phyloP scores from a whole-genome alignment of 2,113 vertebrate species.

The Etia nguti region DNA sequence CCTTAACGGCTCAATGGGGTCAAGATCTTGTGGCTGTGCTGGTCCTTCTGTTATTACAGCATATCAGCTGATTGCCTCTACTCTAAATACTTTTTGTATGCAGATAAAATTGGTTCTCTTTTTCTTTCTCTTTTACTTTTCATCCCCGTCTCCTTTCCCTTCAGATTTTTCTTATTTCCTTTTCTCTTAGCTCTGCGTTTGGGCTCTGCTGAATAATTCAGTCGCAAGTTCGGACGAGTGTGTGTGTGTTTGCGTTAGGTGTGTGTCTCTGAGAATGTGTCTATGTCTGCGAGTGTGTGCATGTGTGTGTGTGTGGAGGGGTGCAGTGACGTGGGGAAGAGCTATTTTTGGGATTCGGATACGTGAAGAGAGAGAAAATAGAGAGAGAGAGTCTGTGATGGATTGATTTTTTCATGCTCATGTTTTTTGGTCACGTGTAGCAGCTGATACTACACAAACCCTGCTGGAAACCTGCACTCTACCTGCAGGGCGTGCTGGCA shows the following conservation, averaged over 20 bases:
- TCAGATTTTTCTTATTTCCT: slow-evolving; percentile 14
- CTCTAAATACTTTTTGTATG: not conserved
- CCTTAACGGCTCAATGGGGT: not conserved
- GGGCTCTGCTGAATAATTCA: slow-evolving; percentile 60
- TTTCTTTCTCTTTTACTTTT: not conserved
- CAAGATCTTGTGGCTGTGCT: not conserved
- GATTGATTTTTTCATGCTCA: slow-evolving; percentile 40
- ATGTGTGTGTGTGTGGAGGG: not conserved
- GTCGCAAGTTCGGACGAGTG: slow-evolving; percentile 31
- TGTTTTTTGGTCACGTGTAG: slow-evolving; percentile 49
- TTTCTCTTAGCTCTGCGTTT: slow-evolving; percentile 45
- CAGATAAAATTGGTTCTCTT: not conserved
- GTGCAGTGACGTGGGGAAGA: slow-evolving; percentile 32
- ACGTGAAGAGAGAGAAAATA: slow-evolving; percentile 37
- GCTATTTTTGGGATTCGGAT: slow-evolving; percentile 55
- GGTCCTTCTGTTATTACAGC: not conserved
- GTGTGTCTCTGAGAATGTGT: not conserved
- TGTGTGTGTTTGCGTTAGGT: not conserved
- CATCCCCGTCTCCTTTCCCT: not conserved
- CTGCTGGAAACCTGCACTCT: slow-evolving; percentile 24
- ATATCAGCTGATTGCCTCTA: not conserved
- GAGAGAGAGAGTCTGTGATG: slow-evolving; percentile 41
- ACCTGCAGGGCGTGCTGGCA: slow-evolving; percentile 36
- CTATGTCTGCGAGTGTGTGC: not conserved
- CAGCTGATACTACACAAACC: slow-evolving; percentile 46